phyloP scores from a whole-genome alignment of 2,797 vertebrate species.

The Erpetoichthys calabaricus region DNA sequence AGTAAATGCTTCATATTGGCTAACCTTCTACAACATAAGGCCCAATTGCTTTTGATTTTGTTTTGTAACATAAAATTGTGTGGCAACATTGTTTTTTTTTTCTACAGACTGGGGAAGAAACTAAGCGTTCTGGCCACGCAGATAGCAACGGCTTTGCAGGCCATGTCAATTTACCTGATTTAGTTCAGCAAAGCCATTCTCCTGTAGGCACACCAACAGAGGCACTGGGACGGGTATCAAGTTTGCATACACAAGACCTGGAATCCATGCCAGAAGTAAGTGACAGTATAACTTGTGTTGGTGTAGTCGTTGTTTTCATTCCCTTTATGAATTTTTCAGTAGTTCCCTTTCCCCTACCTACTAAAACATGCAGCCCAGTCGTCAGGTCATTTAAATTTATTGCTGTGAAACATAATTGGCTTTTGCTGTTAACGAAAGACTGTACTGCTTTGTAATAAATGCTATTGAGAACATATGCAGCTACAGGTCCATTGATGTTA shows the following conservation, averaged over 20 bases:
- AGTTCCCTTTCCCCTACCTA: neutral
- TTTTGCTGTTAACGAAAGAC: too few relatives aligned
- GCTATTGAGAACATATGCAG: too few relatives aligned
- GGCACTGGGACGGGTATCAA: conserved; percentile 59
- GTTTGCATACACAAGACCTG: conserved; percentile 66
- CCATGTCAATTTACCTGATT: conserved; percentile 87
- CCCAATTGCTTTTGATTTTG: too few relatives aligned
- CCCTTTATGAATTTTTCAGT: conserved; percentile 16
- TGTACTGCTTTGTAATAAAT: too few relatives aligned
- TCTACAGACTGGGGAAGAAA: conserved; percentile 73
- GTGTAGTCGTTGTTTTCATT: neutral
- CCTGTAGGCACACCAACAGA: conserved; percentile 74
- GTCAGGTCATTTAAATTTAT: conserved; percentile 11
- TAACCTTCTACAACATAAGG: too few relatives aligned
- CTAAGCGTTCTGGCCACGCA: conserved; percentile 71
- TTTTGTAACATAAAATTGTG: too few relatives aligned
- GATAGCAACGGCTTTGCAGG: conserved; percentile 83
- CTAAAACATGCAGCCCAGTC: conserved; percentile 7
- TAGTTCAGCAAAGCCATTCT: conserved; percentile 86
- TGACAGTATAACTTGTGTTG: conserved; percentile 19
- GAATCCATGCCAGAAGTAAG: conserved; percentile 76
- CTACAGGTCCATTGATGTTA: too few relatives aligned
- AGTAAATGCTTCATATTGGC: too few relatives aligned
- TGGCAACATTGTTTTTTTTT: conserved; percentile 26
- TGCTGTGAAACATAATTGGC: neutral